Base-by-base conservation (phyloP, 2,797 vertebrate species). In the Eleutherodactylus coqui region DNA sequence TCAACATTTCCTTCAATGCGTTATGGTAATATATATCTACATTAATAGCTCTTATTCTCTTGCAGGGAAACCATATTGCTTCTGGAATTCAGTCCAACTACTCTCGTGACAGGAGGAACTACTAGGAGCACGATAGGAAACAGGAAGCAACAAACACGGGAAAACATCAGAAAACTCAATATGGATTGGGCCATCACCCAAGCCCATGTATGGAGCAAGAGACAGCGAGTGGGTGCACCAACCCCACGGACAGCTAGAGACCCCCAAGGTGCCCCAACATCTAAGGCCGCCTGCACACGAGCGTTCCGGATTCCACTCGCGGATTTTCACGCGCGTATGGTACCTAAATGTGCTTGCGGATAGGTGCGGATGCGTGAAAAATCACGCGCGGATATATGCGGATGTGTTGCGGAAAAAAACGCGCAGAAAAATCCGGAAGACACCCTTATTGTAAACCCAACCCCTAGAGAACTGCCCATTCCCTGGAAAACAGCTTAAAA, bases 21-120 rank as follows among this genome's bases (percentile, higher is more conserved):
- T 76, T 85, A 70, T 85, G 64, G 49, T 47, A 58, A 73, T 78
- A 85, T 78, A 77, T 84, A 64, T 84, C 53, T 51, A 41, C 21
- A 62, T 49, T 75, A 72, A 86, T 38, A 21, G 72, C 79, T 41
- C 79, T n/a, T 38, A 75, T 81, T 34, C 84, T 62, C 51, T 21
- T 85, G 55, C 41, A 64, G 7, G 24, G 24, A 82, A 77, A 77
- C 75, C 51, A 55, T 77, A 75, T 49, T 49, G 72, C 72, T 19
- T 47, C 13, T 75, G 45, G 72, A 75, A 75, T 49, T 16, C 72
- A 24, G 16, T 76, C 27, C 69, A 73, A 27, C 41, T 14, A 45
- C 43, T 43, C 75, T 36, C 19, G 45, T 76, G 75, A 76, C 45
- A 21, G 27, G 47, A 76, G 32, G 29, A 34, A 34, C 45, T 29